A percentile compares a stretch with the other conserved stretches of the same genome.
phyloP scores from a whole-genome alignment of 2,888 invertebrate genomes.

The Polydrusus tereticollis region DNA sequence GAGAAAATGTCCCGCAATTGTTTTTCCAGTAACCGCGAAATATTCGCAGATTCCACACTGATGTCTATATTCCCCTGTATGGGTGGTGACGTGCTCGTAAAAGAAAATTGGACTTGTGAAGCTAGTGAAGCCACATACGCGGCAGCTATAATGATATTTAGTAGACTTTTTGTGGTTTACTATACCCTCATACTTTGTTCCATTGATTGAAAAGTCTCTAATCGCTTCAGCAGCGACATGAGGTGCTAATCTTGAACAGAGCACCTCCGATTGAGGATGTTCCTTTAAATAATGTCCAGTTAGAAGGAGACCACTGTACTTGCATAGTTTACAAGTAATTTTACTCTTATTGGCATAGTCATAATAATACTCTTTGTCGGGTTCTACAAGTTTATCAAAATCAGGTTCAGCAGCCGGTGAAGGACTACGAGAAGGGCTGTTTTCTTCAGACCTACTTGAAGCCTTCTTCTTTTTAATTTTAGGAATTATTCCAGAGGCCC shows the following conservation, averaged over 20 bases:
- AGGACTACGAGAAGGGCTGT: slow-evolving; percentile 27
- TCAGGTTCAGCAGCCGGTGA: slow-evolving; percentile 10
- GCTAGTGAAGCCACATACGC: slow-evolving; percentile 61
- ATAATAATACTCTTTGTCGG: slow-evolving; percentile 56
- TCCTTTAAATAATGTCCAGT: slow-evolving; percentile 76
- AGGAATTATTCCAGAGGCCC: slow-evolving; percentile 59
- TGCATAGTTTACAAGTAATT: slow-evolving; percentile 73
- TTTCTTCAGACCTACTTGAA: slow-evolving; percentile 22
- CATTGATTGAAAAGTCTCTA: slow-evolving; percentile 65
- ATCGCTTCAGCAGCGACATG: slow-evolving; percentile 70
- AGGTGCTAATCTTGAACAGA: slow-evolving; percentile 73
- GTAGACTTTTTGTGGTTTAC: slow-evolving; percentile 15
- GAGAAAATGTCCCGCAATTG: slow-evolving; percentile 57
- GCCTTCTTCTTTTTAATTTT: slow-evolving; percentile 51
- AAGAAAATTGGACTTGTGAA: slow-evolving; percentile 65
- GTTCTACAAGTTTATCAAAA: slow-evolving; percentile 51
- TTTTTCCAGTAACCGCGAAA: slow-evolving; percentile 56
- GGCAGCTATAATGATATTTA: slow-evolving; percentile 58
- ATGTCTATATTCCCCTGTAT: slow-evolving; percentile 84
- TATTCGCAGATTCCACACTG: slow-evolving; percentile 74
- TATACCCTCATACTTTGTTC: slow-evolving; percentile 52
- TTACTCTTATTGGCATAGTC: slow-evolving; percentile 48
- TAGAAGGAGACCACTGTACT: slow-evolving; percentile 72
- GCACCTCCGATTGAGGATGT: slow-evolving; percentile 76
- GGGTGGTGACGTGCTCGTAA: slow-evolving; percentile 80